Percentiles rank a stretch among this genome's conserved stretches.
phyloP scores from a whole-genome alignment of 2,113 vertebrate species.

The Apodemus speciosus region DNA sequence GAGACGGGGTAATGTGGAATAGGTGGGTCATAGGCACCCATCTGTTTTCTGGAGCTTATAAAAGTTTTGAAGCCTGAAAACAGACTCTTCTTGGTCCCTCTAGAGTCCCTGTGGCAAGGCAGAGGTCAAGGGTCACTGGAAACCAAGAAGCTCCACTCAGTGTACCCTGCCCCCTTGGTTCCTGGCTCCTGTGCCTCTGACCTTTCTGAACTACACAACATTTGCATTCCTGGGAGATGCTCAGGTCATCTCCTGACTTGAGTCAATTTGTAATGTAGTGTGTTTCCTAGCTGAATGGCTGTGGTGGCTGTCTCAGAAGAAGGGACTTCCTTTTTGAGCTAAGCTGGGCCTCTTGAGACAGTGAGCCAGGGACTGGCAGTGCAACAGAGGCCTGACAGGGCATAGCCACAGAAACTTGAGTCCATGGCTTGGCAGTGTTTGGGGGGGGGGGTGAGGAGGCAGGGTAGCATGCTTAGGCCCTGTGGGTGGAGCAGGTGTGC shows the following conservation, averaged over 20 bases:
- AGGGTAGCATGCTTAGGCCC: neutral
- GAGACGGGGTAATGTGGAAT: neutral
- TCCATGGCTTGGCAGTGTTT: neutral
- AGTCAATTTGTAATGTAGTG: neutral
- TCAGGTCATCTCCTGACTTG: neutral
- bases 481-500: constrained; percentile 55
- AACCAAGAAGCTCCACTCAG: neutral
- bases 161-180: neutral
- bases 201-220: neutral
- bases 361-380: constrained; percentile 16
- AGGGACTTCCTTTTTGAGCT: neutral
- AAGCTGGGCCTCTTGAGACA: neutral
- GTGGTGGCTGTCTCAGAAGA: neutral
- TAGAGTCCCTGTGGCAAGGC: neutral
- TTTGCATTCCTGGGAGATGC: neutral
- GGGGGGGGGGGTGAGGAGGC: neutral
- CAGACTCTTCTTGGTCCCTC: too few relatives aligned
- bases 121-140: constrained; percentile 9
- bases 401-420: constrained; percentile 60
- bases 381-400: constrained; percentile 24
- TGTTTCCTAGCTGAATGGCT: neutral
- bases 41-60: neutral
- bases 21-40: neutral
- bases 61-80: constrained; percentile 17
- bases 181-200: neutral